Conservation (phyloP, 2,888 invertebrate species). For the Silvanus unidentatus region DNA sequence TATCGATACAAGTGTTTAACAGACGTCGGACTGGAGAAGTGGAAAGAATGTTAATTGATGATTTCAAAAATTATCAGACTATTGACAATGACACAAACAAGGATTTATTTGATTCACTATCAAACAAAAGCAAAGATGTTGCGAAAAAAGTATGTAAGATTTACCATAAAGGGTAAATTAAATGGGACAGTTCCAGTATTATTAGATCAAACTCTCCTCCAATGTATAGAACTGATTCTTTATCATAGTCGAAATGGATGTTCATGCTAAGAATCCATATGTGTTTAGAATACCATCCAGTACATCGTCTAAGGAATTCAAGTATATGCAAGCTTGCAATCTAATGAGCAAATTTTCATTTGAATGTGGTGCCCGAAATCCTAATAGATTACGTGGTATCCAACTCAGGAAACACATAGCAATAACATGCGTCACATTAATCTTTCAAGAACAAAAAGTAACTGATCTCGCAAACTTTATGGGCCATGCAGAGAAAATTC, state of each 20-base stretch:
- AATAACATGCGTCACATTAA: slow-evolving; percentile 22
- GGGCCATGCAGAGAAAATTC: slow-evolving; percentile 28
- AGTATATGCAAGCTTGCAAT: slow-evolving; percentile 22
- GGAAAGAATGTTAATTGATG: slow-evolving; percentile 12
- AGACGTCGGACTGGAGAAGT: slow-evolving; percentile 12
- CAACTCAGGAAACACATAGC: slow-evolving; percentile 27
- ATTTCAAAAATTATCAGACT: slow-evolving; percentile 8
- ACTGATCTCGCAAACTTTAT: slow-evolving; percentile 25
- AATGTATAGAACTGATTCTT: slow-evolving; percentile 7
- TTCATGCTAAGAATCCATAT: slow-evolving; percentile 10
- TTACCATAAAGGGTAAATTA: slow-evolving; percentile 10
- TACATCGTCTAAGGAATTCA: neutral
- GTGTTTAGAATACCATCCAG: slow-evolving; percentile 14
- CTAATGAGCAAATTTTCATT: slow-evolving; percentile 21
- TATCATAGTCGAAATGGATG: slow-evolving; percentile 10
- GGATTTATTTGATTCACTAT: neutral
- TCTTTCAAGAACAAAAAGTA: slow-evolving; percentile 22
- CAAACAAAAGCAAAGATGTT: neutral
- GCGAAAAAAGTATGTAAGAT: slow-evolving; percentile 9
- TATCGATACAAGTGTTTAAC: slow-evolving; percentile 13
- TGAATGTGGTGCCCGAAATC: slow-evolving; percentile 24
- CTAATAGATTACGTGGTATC: slow-evolving; percentile 21
- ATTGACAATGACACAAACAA: slow-evolving; percentile 6
- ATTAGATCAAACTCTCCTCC: slow-evolving; percentile 5
- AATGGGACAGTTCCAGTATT: slow-evolving; percentile 13